These are phyloP conservation scores for Gavia stellata DNA, from an alignment of 2,113 vertebrate genomes.

Conservation along the genomic window DNA sequence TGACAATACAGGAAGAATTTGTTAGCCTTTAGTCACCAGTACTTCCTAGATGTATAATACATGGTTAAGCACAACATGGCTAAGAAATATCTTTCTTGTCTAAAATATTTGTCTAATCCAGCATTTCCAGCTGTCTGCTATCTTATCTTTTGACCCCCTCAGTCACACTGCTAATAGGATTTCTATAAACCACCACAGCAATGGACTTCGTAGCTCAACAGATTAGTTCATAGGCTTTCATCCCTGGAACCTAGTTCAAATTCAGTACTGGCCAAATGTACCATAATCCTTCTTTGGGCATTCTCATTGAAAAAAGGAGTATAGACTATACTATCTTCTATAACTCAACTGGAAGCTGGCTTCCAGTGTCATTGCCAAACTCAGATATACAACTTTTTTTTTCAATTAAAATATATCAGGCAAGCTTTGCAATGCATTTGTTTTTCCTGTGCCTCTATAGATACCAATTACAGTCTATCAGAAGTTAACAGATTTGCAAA, in stretches of 20 bases:
- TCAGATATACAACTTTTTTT: too few species aligned
- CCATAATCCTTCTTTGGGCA: constrained; percentile 32
- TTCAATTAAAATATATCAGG: neutral
- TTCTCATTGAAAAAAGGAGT: constrained; percentile 10
- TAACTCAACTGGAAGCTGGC: neutral
- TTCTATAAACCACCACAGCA: constrained; percentile 59
- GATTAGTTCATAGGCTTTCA: constrained; percentile 64
- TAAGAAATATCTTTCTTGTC: constrained; percentile 49
- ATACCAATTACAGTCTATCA: neutral
- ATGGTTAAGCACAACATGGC: constrained; percentile 11
- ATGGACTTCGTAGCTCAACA: constrained; percentile 35
- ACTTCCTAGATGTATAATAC: neutral
- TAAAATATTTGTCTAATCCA: constrained; percentile 62
- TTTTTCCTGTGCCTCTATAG: neutral
- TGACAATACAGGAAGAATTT: neutral
- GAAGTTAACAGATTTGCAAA: neutral
- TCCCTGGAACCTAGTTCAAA: constrained; percentile 64
- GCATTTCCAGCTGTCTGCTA: constrained; percentile 54
- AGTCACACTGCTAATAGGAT: constrained; percentile 65
- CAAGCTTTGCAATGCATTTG: neutral
- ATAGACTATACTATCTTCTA: neutral
- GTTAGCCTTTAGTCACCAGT: neutral
- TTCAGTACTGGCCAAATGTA: constrained; percentile 31
- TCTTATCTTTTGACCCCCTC: constrained; percentile 63
- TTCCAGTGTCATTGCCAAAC: neutral